phyloP scores from a whole-genome alignment of 2,113 vertebrate species.

The Saguinus midas region DNA sequence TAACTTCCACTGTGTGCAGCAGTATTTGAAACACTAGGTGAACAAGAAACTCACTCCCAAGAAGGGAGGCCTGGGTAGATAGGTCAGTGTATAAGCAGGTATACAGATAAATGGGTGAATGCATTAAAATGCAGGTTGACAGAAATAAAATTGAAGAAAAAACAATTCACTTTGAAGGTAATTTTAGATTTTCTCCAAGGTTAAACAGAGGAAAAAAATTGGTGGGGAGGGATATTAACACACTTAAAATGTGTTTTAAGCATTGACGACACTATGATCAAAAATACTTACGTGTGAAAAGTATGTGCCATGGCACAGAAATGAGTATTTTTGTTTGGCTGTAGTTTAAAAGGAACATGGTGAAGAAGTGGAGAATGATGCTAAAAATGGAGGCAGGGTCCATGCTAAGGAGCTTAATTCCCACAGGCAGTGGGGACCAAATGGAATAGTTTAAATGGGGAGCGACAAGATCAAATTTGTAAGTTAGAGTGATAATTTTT shows the following conservation, averaged over 20 bases:
- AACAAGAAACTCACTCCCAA: background rate
- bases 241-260: background rate
- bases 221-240: background rate
- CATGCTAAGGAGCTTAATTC: background rate
- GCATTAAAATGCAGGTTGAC: constrained; percentile 3
- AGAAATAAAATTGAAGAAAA: background rate
- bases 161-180: background rate
- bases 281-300: background rate
- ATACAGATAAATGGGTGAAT: background rate
- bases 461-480: background rate
- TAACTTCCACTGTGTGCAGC: background rate
- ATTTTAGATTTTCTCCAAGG: constrained; percentile 36
- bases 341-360: background rate
- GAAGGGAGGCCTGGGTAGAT: background rate
- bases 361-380: background rate
- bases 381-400: background rate
- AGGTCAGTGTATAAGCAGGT: background rate
- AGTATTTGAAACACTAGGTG: background rate
- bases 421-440: background rate
- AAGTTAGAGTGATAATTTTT: background rate
- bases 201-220: background rate
- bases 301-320: background rate
- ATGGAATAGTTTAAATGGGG: background rate
- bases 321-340: background rate
- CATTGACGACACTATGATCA: background rate